Base-by-base conservation (phyloP, 2,797 vertebrate genomes). In the Melanogrammus aeglefinus region DNA sequence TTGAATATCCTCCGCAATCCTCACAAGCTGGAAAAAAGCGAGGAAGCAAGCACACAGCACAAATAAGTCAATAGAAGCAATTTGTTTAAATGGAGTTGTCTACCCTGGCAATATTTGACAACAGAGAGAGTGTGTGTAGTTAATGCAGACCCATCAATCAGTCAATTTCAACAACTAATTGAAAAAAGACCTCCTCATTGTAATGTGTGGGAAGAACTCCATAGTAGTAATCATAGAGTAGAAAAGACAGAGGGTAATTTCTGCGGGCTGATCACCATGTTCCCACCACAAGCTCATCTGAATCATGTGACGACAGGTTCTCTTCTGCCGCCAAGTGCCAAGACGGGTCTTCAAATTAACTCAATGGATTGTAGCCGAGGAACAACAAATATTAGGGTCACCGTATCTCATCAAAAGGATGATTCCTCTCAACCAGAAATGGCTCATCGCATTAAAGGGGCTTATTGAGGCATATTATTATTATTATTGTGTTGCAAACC, bases 91-190 rank as follows among this genome's bases (percentile, higher is more conserved):
- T 63, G 57, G 18, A 63, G n/a, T 63, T 63, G 57, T 24, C 57
- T 24, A 63, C 57, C n/a, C 57, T 24, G 57, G 57, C 57, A 24
- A 63, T 63, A 63, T 63, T 63, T 24, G 57, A 63, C 57, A 9
- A 63, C 57, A 63, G 57, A 63, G n/a, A 63, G 57, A 63, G 57
- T 63, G 57, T 63, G n/a, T 63, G 21, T n/a, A 63, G 57, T 63
- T 8, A 63, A 63, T 63, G 57, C 57, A 24, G 57, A 63, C 21
- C 57, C 57, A 24, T 63, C 57, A n/a, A 24, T 63, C 57, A 63
- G 4, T 63, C 18, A 57, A 57, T 57, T 57, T 57, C 47, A 57
- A 18, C 47, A 12, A 57, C 47, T 57, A 57, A 57, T 57, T 57
- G 47, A 57, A 44, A 44, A 57, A 57, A 21, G 47, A 57, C 47